Percentiles rank a stretch among this genome's conserved stretches.
Evolutionary conservation across 1,140 invertebrate genomes (phyloP).

Genomic region (Pomacea maculata): DNA sequence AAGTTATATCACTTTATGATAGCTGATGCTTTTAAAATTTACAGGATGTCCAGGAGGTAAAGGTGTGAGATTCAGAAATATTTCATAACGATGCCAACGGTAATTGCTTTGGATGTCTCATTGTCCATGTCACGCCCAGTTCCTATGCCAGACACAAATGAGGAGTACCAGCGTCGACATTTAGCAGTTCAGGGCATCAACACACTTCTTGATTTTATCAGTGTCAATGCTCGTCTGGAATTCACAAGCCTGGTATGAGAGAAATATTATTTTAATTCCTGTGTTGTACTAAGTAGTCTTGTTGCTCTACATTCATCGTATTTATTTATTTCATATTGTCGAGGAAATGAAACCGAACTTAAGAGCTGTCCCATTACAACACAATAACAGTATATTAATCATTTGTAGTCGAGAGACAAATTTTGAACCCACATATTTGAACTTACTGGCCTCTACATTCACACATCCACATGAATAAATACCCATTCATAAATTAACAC

Average conservation of each 20-base stretch:
- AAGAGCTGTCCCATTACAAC: neutral
- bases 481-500: no score
- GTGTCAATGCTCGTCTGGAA: slow-evolving; percentile 84
- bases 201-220: slow-evolving; percentile 84
- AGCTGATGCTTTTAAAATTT: no score
- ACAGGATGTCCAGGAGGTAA: no score
- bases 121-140: slow-evolving; percentile 80
- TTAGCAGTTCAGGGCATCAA: slow-evolving; percentile 86
- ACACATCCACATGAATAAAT: no score
- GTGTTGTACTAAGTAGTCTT: neutral
- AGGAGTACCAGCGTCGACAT: slow-evolving; percentile 74
- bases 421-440: no score
- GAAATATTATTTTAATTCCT: slow-evolving; percentile 4
- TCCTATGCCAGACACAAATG: slow-evolving; percentile 62
- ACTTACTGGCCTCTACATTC: no score
- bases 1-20: no score
- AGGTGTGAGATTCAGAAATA: no score
- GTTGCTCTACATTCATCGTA: neutral
- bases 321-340: neutral
- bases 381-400: no score
- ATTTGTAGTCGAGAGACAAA: no score
- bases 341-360: neutral
- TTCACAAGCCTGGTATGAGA: slow-evolving; percentile 84
- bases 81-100: slow-evolving; percentile 75
- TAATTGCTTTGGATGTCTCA: slow-evolving; percentile 81